These are phyloP conservation scores for Ametastegia equiseti DNA, from an alignment of 2,888 invertebrate species.

Conservation along the genomic window DNA sequence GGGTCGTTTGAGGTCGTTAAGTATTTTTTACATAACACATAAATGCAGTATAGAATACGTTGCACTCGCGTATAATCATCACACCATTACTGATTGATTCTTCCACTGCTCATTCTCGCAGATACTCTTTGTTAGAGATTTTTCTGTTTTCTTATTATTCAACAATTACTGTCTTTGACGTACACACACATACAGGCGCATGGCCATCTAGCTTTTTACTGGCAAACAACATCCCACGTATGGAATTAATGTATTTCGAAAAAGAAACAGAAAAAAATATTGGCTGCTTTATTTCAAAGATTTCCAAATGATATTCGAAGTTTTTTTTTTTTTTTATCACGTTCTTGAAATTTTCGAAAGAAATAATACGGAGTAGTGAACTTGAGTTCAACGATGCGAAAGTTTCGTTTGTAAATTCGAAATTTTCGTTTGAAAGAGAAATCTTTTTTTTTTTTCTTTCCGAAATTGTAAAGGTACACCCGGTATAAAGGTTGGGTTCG, in stretches of 20 bases:
- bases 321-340: no score
- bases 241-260: background rate
- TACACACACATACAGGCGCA: background rate
- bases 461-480: background rate
- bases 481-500: background rate
- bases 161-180: background rate
- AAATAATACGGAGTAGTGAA: no score
- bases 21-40: conserved; percentile 5
- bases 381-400: no score
- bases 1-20: conserved; percentile 35
- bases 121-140: background rate
- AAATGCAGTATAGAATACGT: background rate
- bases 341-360: no score
- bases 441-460: background rate
- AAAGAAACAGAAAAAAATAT: no score
- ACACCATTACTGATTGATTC: background rate
- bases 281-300: no score
- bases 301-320: no score
- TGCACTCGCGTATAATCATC: background rate
- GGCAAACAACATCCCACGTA: background rate
- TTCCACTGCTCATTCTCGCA: background rate
- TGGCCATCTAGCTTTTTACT: background rate
- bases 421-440: background rate
- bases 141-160: no score
- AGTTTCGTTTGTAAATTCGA: no score